Percentiles rank a stretch among this genome's conserved stretches.
phyloP scores from a whole-genome alignment of 2,113 vertebrate genomes.

The Hippolais icterina region DNA sequence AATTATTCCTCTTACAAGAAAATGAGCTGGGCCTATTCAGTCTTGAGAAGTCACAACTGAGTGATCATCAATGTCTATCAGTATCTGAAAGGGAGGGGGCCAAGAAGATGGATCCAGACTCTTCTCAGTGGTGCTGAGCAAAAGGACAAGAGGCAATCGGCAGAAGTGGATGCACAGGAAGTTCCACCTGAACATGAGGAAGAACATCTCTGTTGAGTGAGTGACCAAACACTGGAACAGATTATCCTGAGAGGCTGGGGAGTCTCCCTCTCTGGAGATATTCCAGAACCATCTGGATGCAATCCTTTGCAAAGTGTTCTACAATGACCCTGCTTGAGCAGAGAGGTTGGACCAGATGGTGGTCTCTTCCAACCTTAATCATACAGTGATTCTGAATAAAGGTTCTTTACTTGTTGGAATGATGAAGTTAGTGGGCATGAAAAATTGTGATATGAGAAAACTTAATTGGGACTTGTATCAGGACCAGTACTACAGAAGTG shows the following conservation, averaged over 20 bases:
- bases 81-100: neutral
- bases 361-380: neutral
- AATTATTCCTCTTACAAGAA: neutral
- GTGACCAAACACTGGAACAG: neutral
- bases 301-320: neutral
- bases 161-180: neutral
- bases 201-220: neutral
- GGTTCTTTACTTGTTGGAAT: neutral
- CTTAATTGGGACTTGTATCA: neutral
- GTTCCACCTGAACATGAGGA: neutral
- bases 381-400: neutral
- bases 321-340: neutral
- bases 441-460: neutral
- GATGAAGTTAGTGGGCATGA: neutral
- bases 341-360: neutral
- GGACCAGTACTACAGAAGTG: neutral
- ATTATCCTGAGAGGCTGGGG: neutral
- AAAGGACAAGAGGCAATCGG: neutral
- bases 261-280: neutral
- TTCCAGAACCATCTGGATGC: neutral
- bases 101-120: neutral
- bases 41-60: neutral
- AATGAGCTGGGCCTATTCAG: neutral
- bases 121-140: neutral
- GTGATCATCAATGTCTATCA: neutral